Base-by-base conservation (phyloP, 1,140 invertebrate species). In the Drosophila elegans region DNA sequence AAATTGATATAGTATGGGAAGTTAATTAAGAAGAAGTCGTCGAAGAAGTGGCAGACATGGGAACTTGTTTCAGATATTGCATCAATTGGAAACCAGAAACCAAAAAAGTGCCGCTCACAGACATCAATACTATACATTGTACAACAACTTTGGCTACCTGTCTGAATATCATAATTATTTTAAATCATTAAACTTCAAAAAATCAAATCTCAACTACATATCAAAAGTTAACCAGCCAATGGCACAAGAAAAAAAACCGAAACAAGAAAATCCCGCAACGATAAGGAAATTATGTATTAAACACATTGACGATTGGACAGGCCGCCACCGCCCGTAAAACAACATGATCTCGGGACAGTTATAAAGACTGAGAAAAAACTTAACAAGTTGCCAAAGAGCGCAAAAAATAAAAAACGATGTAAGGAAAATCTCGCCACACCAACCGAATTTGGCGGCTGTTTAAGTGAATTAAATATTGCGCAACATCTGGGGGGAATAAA, bases 241-340 rank as follows among this genome's bases (percentile, higher is more conserved):
- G 46, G 39, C 21, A 44, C 2, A 41, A 44, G 29, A 55, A 63
- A 56, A 56, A 53, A 39, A 45, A 34, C 32, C 36, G 44, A 64
- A 78, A 77, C 56, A 63, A 81, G 61, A 66, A 74, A 80, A 63
- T 66, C 62, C 51, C 53, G 42, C 59, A 77, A 63, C 72, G 83
- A 89, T 86, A 86, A 86, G 83, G 84, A 86, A 86, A 86, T 86
- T 86, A 84, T 88, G 74, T 86, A 86, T 86, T 84, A 83, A 86
- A 86, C 75, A 89, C 80, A 89, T 89, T 82, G 81, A 72, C 67
- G 76, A 86, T 79, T 73, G 56, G 80, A 84, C 75, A 67, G 67
- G 64, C 61, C 61, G 57, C 73, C 85, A 80, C 75, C 62, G 62
- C 42, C 68, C 66, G 68, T 39, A 61, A 46, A 57, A 81, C 74